Evolutionary conservation across 2,113 vertebrate genomes (phyloP).

Genomic region (Oreochromis aureus): DNA sequence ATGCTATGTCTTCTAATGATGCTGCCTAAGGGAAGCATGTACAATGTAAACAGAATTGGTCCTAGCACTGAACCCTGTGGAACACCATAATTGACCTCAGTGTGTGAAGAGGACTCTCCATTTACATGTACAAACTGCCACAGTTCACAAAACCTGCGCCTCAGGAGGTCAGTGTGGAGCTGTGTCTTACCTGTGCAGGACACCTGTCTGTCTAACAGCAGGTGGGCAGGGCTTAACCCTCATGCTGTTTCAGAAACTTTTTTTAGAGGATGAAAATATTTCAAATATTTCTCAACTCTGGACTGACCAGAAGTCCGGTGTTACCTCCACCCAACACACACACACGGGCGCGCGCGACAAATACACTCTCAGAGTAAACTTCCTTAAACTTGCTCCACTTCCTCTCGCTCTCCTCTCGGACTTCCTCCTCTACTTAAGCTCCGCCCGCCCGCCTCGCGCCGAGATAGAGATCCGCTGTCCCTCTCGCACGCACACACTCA

Average conservation of each 20-base stretch:
- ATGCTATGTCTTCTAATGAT: too few species aligned
- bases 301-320: neutral
- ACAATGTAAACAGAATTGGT: too few species aligned
- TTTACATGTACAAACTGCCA: neutral
- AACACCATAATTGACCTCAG: too few species aligned
- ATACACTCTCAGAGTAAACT: neutral
- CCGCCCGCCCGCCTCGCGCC: neutral
- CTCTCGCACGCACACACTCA: neutral
- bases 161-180: neutral
- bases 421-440: conserved; percentile 39
- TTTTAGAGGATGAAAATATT: neutral
- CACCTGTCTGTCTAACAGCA: neutral
- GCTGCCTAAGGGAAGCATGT: too few species aligned
- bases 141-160: neutral
- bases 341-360: neutral
- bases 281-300: neutral
- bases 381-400: conserved; percentile 31
- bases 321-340: neutral
- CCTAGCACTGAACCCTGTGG: too few species aligned
- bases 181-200: neutral
- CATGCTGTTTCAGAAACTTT: neutral
- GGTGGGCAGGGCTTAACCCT: neutral
- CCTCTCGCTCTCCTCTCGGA: conserved; percentile 22
- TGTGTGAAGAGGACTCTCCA: too few species aligned
- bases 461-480: neutral